Percentiles rank a stretch among this genome's conserved stretches.
These are phyloP conservation scores for Leguminivora glycinivorella DNA, from an alignment of 1,140 invertebrate genomes.

Conservation along the genomic window DNA sequence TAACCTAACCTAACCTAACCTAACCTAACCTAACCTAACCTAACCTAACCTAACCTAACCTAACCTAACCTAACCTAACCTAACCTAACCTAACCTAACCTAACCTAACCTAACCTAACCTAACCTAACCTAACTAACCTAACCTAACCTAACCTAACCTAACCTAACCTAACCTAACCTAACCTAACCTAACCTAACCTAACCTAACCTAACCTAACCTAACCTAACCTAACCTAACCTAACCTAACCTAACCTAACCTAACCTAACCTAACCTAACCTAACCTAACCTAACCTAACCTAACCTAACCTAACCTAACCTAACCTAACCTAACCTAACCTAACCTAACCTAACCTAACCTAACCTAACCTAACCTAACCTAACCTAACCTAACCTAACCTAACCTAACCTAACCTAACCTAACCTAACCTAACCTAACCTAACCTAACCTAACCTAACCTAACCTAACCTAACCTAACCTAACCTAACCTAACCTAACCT, in stretches of 20 bases:
- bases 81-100: constrained; percentile 51
- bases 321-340: constrained; percentile 35
- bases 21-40: constrained; percentile 34
- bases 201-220: constrained; percentile 34
- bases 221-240: constrained; percentile 39
- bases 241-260: constrained; percentile 43
- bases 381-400: no score
- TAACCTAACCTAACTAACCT: constrained; percentile 45
- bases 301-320: constrained; percentile 32
- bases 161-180: constrained; percentile 36
- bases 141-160: constrained; percentile 37
- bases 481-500: no score
- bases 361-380: no score
- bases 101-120: constrained; percentile 47
- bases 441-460: no score
- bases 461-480: no score
- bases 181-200: constrained; percentile 36
- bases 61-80: constrained; percentile 41
- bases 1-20: constrained; percentile 56
- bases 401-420: no score
- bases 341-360: no score
- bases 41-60: constrained; percentile 50
- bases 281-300: constrained; percentile 27
- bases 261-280: constrained; percentile 29
- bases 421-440: no score